Evolutionary conservation across 1,140 invertebrate genomes (phyloP).

Genomic region (Pogonomyrmex californicus): DNA sequence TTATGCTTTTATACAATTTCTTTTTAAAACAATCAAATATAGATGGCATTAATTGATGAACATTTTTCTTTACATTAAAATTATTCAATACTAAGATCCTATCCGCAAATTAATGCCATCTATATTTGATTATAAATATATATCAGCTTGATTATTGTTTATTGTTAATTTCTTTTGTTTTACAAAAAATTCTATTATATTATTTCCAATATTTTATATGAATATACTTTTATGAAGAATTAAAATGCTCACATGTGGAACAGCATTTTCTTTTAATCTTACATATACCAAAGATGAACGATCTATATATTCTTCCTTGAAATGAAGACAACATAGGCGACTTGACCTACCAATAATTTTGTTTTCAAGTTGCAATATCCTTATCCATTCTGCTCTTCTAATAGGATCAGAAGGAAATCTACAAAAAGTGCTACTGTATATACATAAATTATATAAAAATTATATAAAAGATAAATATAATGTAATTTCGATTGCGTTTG

Average conservation of each 20-base stretch:
- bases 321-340: conserved; percentile 8
- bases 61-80: too few species aligned
- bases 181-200: not conserved
- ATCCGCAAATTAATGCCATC: too few species aligned
- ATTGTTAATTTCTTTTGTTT: not conserved
- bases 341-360: not conserved
- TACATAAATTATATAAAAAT: not conserved
- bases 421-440: not conserved
- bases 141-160: too few species aligned
- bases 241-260: conserved; percentile 22
- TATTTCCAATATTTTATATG: not conserved
- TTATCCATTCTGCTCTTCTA: conserved; percentile 14
- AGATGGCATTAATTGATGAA: too few species aligned
- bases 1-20: not conserved
- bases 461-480: not conserved
- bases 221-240: not conserved
- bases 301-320: conserved; percentile 22
- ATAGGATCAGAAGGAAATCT: conserved; percentile 14
- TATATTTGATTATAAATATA: too few species aligned
- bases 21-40: too few species aligned
- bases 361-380: not conserved
- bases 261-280: conserved; percentile 6
- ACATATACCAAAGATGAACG: not conserved
- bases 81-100: too few species aligned
- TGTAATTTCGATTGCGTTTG: not conserved